Base-by-base conservation (phyloP, 2,113 vertebrate genomes). In the Poicephalus meyeri region DNA sequence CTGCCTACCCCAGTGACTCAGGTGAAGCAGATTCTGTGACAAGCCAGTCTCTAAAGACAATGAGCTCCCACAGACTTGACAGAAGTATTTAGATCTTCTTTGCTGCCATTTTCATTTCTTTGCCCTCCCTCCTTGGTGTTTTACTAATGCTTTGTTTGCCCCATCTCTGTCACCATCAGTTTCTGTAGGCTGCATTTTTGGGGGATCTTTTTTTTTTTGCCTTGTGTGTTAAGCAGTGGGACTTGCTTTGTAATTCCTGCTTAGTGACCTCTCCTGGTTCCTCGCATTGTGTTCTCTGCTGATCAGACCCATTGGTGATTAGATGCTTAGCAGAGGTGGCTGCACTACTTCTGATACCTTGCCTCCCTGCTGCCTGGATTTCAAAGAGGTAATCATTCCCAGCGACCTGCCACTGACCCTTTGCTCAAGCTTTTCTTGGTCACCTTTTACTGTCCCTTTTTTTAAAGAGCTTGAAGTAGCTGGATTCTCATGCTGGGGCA, bases 291-390 rank as follows among this genome's bases (percentile, higher is more conserved):
- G 63, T 94, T 95, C 85, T 80, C 29, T 15, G 33, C 91, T 96
- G 93, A 93, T 95, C 72, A 96, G 91, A 86, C 58, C 61, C 66
- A 70, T 69, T 94, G 88, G 70, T 92, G 91, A 93, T 94, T 93
- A 93, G 87, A 80, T 82, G 63, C 85, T 91, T 80, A 87, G 82
- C 52, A 80, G 80, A 94, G 76, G 53, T 80, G 94, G 79, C 88
- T 88, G 87, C 2, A 2, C 47, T 93, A 64, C 85, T 89, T 96
- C 95, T 96, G 96, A 79, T 88, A 95, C 77, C 23, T 80, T 49
- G 28, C 65, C 49, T 95, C 63, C 69, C 92, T 55, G 86, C 91
- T 95, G 81, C 82, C 61, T 80, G 83, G 72, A 86, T 93, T 93
- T 91, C 85, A 91, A 93, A 94, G 91, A 86, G 37, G 39, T 91